Evolutionary conservation across 2,113 vertebrate species (phyloP).

Genomic region (Bombycilla garrulus): DNA sequence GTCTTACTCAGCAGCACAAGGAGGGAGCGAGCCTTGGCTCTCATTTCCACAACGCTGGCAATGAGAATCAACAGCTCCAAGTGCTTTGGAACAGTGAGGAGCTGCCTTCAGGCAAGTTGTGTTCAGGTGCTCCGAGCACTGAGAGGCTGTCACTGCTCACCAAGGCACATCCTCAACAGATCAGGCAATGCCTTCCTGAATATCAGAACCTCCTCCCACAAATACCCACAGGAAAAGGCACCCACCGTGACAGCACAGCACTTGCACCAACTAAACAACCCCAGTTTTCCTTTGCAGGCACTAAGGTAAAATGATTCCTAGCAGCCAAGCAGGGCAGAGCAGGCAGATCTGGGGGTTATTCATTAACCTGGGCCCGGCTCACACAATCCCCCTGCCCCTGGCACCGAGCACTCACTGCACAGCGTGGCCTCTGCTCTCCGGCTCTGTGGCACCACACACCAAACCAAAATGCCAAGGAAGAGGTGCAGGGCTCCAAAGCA

Average conservation of each 20-base stretch:
- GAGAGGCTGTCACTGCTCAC: rapidly evolving
- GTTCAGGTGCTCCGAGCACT: background rate
- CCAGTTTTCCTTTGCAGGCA: background rate
- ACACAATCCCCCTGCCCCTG: rapidly evolving
- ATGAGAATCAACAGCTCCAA: background rate
- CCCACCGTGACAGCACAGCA: background rate
- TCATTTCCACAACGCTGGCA: background rate
- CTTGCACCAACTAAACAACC: background rate
- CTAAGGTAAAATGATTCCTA: background rate
- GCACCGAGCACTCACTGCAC: rapidly evolving
- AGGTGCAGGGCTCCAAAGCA: background rate
- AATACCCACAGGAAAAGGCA: rapidly evolving
- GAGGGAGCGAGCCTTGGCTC: background rate
- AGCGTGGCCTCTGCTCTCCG: background rate
- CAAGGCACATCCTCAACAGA: background rate
- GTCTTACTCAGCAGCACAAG: background rate
- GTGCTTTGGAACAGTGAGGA: background rate
- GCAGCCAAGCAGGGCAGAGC: background rate
- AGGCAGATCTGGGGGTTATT: rapidly evolving
- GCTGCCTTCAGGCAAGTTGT: background rate
- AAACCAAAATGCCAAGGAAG: rapidly evolving
- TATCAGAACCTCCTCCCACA: background rate
- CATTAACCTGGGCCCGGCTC: background rate
- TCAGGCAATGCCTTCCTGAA: too few relatives aligned
- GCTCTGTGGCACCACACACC: background rate